Evolutionary conservation across 2,113 vertebrate species (phyloP).

Genomic region (Anarhynchus alexandrinus): DNA sequence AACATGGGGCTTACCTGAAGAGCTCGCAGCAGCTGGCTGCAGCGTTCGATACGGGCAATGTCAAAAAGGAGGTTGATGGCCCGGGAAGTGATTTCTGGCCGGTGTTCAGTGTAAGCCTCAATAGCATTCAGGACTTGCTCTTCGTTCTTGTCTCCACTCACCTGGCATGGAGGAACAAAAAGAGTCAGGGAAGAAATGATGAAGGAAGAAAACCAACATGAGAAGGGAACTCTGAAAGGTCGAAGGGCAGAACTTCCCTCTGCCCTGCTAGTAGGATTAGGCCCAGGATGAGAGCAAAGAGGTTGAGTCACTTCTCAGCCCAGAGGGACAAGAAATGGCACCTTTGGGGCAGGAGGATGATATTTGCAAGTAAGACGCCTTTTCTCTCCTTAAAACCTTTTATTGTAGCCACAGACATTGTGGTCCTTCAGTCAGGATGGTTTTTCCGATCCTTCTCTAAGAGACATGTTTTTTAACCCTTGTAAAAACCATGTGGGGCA

Average conservation of each 20-base stretch:
- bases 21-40: slow-evolving; percentile 90
- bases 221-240: not conserved
- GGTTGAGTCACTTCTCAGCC: not conserved
- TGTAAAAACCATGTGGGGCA: not conserved
- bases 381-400: not conserved
- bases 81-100: slow-evolving; percentile 90
- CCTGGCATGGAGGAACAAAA: slow-evolving; percentile 61
- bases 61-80: slow-evolving; percentile 98
- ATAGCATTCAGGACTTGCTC: slow-evolving; percentile 97
- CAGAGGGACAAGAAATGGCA: not conserved
- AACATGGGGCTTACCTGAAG: slow-evolving; percentile 77
- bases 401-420: not conserved
- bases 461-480: not conserved
- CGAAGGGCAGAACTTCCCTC: not conserved
- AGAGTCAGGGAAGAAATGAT: not conserved
- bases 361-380: not conserved
- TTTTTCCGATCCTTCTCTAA: not conserved
- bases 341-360: not conserved
- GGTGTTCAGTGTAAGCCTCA: slow-evolving; percentile 91
- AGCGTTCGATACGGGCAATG: slow-evolving; percentile 93
- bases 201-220: not conserved
- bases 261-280: not conserved
- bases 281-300: not conserved
- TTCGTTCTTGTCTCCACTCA: slow-evolving; percentile 93
- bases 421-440: not conserved